Percentiles rank a stretch among this genome's conserved stretches.
Conservation (phyloP, 2,113 vertebrate species). For the Leptodactylus fuscus region DNA sequence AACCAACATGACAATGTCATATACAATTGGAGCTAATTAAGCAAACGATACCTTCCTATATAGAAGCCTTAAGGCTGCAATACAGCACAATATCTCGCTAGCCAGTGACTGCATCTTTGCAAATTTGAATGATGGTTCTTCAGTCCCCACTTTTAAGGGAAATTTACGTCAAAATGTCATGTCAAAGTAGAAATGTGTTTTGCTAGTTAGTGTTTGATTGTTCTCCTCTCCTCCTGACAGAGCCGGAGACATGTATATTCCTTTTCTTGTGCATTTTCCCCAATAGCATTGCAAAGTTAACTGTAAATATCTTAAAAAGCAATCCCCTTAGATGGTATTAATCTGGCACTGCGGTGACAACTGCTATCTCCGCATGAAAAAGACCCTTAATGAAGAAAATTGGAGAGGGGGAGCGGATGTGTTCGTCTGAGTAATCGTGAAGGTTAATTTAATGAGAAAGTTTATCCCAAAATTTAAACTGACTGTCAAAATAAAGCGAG, state of each 20-base stretch:
- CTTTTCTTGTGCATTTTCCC: constrained; percentile 36
- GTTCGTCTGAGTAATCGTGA: constrained; percentile 38
- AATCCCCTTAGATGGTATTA: constrained; percentile 43
- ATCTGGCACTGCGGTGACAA: constrained; percentile 41
- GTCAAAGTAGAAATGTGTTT: constrained; percentile 46
- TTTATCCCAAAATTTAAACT: constrained; percentile 48
- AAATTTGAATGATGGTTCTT: constrained; percentile 48
- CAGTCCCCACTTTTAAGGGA: constrained; percentile 41
- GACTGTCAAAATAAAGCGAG: constrained; percentile 49
- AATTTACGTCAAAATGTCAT: constrained; percentile 53
- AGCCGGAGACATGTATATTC: not conserved
- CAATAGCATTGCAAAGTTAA: constrained; percentile 13
- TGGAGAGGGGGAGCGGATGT: not conserved
- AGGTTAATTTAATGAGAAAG: constrained; percentile 53
- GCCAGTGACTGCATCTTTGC: constrained; percentile 40
- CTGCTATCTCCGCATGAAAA: constrained; percentile 33
- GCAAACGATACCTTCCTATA: constrained; percentile 61
- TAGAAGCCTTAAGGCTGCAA: constrained; percentile 70
- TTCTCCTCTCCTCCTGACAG: constrained; percentile 49
- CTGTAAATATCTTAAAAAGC: constrained; percentile 46
- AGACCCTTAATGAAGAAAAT: constrained; percentile 52
- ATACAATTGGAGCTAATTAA: constrained; percentile 76
- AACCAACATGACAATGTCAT: constrained; percentile 78
- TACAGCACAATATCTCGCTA: constrained; percentile 39
- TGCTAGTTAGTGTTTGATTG: constrained; percentile 55